Evolutionary conservation across 1,140 invertebrate genomes (phyloP).

Genomic region (Zaprionus capensis): DNA sequence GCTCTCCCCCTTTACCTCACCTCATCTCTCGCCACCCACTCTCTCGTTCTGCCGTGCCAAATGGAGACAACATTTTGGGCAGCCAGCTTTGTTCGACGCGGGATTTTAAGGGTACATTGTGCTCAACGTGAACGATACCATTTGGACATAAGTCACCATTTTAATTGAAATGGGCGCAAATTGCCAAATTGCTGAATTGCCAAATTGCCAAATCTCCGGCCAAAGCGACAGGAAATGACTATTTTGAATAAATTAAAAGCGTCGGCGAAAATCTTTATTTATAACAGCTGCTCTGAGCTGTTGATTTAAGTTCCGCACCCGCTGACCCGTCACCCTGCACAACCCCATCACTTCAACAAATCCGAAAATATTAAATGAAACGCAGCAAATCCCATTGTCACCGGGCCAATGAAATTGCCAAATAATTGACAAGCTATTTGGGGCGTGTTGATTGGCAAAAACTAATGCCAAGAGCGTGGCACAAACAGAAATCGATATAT

Average conservation of each 20-base stretch:
- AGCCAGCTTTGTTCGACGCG: constrained; percentile 2
- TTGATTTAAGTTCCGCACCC: constrained; percentile 47
- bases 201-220: constrained; percentile 8
- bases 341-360: constrained; percentile 13
- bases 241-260: constrained; percentile 79
- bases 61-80: neutral
- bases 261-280: constrained; percentile 72
- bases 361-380: constrained; percentile 77
- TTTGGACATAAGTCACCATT: constrained; percentile 73
- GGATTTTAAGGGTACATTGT: constrained; percentile 34
- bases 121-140: constrained; percentile 15
- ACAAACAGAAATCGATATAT: constrained; percentile 65
- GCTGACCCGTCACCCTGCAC: neutral
- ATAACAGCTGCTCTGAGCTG: constrained; percentile 67
- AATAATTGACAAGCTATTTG: constrained; percentile 82
- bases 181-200: constrained; percentile 1
- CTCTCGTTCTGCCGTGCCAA: neutral
- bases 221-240: constrained; percentile 70
- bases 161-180: constrained; percentile 67
- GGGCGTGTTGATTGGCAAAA: constrained; percentile 80
- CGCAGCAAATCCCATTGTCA: constrained; percentile 78
- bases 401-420: constrained; percentile 77
- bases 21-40: neutral
- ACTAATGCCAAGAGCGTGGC: constrained; percentile 69
- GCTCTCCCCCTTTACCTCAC: neutral